phyloP scores from a whole-genome alignment of 2,113 vertebrate genomes.

The Calyptomena viridis region DNA sequence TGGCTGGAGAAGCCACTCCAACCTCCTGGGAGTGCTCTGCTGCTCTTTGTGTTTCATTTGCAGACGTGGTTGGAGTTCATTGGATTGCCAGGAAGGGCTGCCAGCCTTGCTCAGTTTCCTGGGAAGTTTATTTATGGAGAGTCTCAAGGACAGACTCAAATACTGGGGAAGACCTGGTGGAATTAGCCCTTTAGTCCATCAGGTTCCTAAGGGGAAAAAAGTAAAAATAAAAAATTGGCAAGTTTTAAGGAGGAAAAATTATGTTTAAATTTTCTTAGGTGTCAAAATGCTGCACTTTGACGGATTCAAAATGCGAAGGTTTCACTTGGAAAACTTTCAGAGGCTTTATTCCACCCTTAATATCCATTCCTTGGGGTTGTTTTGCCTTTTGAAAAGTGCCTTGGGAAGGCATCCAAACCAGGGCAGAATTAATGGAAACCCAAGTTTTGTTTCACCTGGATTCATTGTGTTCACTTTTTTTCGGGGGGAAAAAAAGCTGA shows the following conservation, averaged over 20 bases:
- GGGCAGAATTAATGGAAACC: neutral
- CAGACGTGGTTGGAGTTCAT: constrained; percentile 52
- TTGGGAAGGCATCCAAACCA: neutral
- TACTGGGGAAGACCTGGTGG: neutral
- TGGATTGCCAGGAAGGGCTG: constrained; percentile 52
- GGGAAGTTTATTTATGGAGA: constrained; percentile 45
- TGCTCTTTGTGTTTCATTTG: constrained; percentile 48
- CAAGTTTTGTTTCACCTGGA: neutral
- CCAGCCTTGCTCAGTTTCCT: constrained; percentile 46
- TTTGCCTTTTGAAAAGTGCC: neutral
- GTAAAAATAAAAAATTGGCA: too few relatives aligned
- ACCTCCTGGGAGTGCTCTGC: neutral
- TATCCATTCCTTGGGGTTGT: neutral
- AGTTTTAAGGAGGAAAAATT: neutral
- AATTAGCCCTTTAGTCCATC: neutral
- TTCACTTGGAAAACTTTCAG: constrained; percentile 1
- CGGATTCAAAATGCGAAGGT: neutral
- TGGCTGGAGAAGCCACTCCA: neutral
- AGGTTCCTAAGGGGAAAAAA: neutral
- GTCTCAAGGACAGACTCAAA: constrained; percentile 24
- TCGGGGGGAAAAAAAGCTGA: neutral
- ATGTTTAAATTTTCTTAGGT: neutral
- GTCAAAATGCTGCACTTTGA: neutral
- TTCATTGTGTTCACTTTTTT: neutral
- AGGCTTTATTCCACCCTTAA: accelerated